Base-by-base conservation (phyloP, 2,113 vertebrate genomes). In the Columba livia region DNA sequence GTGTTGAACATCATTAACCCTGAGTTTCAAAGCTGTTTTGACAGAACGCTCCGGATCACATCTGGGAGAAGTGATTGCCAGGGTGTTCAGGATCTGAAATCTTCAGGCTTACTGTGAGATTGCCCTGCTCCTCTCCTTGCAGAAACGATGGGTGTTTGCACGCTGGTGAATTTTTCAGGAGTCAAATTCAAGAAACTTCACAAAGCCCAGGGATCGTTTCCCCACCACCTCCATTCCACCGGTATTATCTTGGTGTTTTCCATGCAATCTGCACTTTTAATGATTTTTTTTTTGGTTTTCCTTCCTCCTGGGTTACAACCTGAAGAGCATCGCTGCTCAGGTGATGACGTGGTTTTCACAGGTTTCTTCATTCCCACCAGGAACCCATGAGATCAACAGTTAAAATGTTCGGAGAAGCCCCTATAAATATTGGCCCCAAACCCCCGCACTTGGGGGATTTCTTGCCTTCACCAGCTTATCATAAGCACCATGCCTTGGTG, bases 401-500 rank as follows among this genome's bases (percentile, higher is more conserved):
- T 36, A 62, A 32, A 56, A 48, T 0, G 1, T 31, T 85, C 32
- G 18, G 34, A 56, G 44, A 29, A 62, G 47, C 58, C 32, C 4
- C 2, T 19, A 50, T 24, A 48, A 40, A 31, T 32, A 44, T 8
- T 78, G 85, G 32, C 24, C 15, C 7, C 1, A 0, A 15, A 18
- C 31, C 53, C 26, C 40, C 40, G 64, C 53, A 4, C 14, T 25
- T 29, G n/a, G 44, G 57, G 11, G 12, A 4, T 60, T 71, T 53
- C 36, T 32, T 20, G 40, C 70, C 56, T 67, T 54, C 66, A 53
- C 85, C 75, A 81, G 28, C 53, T 77, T 66, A 66, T 67, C 34
- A 6, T 12, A 44, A 81, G 23, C 47, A 47, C 75, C 65, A 18
- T 13, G 48, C 36, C 29, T 28, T 3, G 2, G 75, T 51, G 48